Percentiles rank a stretch among this genome's conserved stretches.
Evolutionary conservation across 2,888 invertebrate genomes (phyloP).

Genomic region (Oscheius sp.): DNA sequence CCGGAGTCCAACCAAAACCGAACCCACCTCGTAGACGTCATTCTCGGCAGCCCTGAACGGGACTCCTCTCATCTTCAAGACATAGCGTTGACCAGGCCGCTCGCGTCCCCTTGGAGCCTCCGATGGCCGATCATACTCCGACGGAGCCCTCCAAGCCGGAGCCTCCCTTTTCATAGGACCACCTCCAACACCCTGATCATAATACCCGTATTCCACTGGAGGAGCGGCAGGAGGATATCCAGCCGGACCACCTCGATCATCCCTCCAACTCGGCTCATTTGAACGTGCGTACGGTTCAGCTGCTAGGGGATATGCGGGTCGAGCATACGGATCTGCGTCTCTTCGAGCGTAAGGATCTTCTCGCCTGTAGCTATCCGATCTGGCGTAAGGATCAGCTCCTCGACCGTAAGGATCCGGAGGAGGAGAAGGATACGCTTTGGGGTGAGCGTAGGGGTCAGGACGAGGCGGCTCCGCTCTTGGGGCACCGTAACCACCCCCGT

Average conservation of each 20-base stretch:
- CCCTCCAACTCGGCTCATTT: conserved; percentile 20
- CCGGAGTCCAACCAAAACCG: not conserved
- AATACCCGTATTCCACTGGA: conserved; percentile 34
- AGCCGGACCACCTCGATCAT: conserved; percentile 24
- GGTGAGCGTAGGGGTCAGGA: conserved; percentile 4
- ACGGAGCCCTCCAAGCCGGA: conserved; percentile 16
- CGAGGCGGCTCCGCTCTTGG: not conserved
- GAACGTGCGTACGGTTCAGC: conserved; percentile 42
- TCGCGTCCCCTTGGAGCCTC: conserved; percentile 39
- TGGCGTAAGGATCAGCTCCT: conserved; percentile 16
- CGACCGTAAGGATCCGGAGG: conserved; percentile 21
- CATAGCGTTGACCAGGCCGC: conserved; percentile 40
- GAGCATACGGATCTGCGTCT: conserved; percentile 32
- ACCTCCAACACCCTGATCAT: conserved; percentile 10
- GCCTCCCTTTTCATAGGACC: conserved; percentile 35
- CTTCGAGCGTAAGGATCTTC: conserved; percentile 21
- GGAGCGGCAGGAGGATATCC: conserved; percentile 17
- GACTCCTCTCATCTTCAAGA: conserved; percentile 55
- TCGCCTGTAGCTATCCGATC: not conserved
- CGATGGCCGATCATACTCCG: conserved; percentile 31
- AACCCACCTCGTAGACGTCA: conserved; percentile 51
- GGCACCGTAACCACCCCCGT: conserved; percentile 6
- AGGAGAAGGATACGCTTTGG: not conserved
- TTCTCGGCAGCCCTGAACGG: conserved; percentile 56
- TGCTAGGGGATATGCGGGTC: conserved; percentile 3